Evolutionary conservation across 2,113 vertebrate species (phyloP).

Genomic region (Rhagologus leucostigma): DNA sequence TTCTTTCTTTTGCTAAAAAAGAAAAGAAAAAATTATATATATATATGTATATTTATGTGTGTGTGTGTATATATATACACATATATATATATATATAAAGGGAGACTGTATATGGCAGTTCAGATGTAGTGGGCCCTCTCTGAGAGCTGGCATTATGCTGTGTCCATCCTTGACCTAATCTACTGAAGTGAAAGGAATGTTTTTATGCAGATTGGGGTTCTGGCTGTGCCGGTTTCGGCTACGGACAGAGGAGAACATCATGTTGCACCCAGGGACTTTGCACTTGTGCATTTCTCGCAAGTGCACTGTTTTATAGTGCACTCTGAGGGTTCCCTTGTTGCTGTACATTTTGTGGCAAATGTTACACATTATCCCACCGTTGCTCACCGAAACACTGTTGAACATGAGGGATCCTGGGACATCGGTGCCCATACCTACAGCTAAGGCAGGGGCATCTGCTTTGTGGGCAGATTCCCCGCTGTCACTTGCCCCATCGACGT

Average conservation of each 20-base stretch:
- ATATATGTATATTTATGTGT: neutral
- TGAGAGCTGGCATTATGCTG: slow-evolving; percentile 70
- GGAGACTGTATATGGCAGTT: slow-evolving; percentile 73
- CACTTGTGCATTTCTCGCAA: slow-evolving; percentile 99
- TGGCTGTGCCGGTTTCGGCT: slow-evolving; percentile 98
- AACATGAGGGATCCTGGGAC: slow-evolving; percentile 80
- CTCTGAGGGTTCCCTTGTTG: slow-evolving; percentile 98
- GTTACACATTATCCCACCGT: slow-evolving; percentile 92
- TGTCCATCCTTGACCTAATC: slow-evolving; percentile 79
- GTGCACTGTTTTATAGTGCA: slow-evolving; percentile 99
- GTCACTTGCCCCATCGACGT: slow-evolving; percentile 91
- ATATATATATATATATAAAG: slow-evolving; percentile 25
- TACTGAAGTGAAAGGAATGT: slow-evolving; percentile 89
- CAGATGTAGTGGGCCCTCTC: slow-evolving; percentile 69
- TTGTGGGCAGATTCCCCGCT: slow-evolving; percentile 84
- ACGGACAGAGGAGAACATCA: slow-evolving; percentile 99
- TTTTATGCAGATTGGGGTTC: slow-evolving; percentile 99
- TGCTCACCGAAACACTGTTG: slow-evolving; percentile 81
- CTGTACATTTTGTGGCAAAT: slow-evolving; percentile 99
- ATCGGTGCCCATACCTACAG: slow-evolving; percentile 71
- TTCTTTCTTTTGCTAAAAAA: slow-evolving; percentile 69
- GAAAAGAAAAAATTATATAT: slow-evolving; percentile 40
- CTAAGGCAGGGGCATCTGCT: slow-evolving; percentile 70
- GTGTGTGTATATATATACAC: too few relatives aligned
- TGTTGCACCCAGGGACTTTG: slow-evolving; percentile 97